A percentile compares a stretch with the other conserved stretches of the same genome.
phyloP scores from a whole-genome alignment of 2,888 invertebrate species.

The Acrocyrtus sp. region DNA sequence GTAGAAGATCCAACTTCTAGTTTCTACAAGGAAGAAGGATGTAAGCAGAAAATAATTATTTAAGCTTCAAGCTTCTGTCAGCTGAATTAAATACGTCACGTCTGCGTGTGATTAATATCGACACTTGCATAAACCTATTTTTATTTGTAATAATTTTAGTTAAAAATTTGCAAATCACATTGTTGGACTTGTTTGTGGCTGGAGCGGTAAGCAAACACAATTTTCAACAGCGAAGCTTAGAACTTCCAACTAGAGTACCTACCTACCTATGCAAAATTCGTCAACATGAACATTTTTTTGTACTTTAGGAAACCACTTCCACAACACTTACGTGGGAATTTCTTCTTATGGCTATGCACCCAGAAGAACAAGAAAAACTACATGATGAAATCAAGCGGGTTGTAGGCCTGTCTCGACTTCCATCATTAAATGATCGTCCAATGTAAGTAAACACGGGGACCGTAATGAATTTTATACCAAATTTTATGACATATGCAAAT shows the following conservation, averaged over 20 bases:
- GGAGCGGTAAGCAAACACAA: constrained; percentile 57
- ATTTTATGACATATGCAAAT: too few relatives aligned
- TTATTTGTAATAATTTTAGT: constrained; percentile 42
- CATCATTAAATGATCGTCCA: constrained; percentile 49
- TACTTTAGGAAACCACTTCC: constrained; percentile 46
- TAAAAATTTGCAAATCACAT: constrained; percentile 32
- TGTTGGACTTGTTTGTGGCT: constrained; percentile 56
- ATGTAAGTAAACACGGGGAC: constrained; percentile 26
- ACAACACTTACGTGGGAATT: constrained; percentile 55
- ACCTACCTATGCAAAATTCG: not conserved
- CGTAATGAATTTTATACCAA: too few relatives aligned
- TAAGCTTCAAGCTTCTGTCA: not conserved
- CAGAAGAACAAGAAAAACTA: constrained; percentile 55
- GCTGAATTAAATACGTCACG: too few relatives aligned
- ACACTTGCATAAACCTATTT: too few relatives aligned
- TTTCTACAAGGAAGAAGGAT: constrained; percentile 55
- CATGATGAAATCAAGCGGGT: constrained; percentile 55
- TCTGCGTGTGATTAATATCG: too few relatives aligned
- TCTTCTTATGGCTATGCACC: constrained; percentile 50
- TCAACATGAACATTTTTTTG: not conserved
- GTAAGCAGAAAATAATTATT: constrained; percentile 37
- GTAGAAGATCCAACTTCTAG: constrained; percentile 19
- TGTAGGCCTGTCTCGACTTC: constrained; percentile 46
- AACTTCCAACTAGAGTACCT: too few relatives aligned
- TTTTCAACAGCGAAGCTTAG: too few relatives aligned